Base-by-base conservation (phyloP, 2,888 invertebrate genomes). In the Synanthedon tipuliformis region DNA sequence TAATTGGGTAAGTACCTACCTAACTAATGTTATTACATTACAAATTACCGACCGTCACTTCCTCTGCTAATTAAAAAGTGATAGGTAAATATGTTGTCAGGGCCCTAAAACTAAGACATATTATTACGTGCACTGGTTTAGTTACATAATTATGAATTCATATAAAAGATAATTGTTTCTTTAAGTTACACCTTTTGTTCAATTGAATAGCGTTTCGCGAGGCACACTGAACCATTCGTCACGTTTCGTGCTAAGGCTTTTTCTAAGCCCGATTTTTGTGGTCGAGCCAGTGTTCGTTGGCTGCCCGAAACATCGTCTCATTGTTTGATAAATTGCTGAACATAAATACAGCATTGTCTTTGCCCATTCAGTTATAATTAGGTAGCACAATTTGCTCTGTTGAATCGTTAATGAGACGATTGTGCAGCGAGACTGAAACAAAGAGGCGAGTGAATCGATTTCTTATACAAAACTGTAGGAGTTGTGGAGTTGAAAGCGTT, bases 331-430 rank as follows among this genome's bases (percentile, higher is more conserved):
- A 85, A 87, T 86, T 60, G 78, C 67, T 73, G 81, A 82, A 82
- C 87, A 87, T 87, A 87, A 87, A 87, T 87, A 87, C 77, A 65
- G 64, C 73, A 81, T 87, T 87, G 87, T 87, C 76, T 83, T 73
- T 73, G 63, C 63, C 69, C 73, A 81, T 86, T 85, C 78, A 75
- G 65, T 72, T 80, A 63, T 85, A 84, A 86, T 86, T 81, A 85
- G 87, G 86, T 86, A 87, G 87, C 87, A 83, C 80, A 82, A 86
- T 87, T 84, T 75, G 77, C 76, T 79, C 77, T 82, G 73, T 75
- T 85, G 85, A 80, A 86, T 85, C 77, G 69, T 65, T 82, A 80
- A 86, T 84, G 79, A 84, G 81, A 65, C 62, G 71, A 68, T 69
- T 78, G 69, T 71, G 68, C 63, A 63, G 63, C 57, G 65, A 65